Percentiles rank a stretch among this genome's conserved stretches.
phyloP scores from a whole-genome alignment of 2,888 invertebrate genomes.

The Phalera bucephala region DNA sequence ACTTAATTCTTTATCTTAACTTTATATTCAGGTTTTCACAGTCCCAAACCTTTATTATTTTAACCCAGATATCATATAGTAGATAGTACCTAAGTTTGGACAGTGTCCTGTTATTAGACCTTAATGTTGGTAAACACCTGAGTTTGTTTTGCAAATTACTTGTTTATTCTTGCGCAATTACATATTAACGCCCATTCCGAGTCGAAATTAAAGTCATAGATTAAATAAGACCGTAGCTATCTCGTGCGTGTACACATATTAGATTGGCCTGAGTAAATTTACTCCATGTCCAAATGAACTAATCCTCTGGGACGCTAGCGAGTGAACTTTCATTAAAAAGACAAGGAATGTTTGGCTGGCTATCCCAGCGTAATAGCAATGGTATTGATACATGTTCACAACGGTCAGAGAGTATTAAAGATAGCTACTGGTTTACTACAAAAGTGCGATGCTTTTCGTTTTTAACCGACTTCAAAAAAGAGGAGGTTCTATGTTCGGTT shows the following conservation, averaged over 20 bases:
- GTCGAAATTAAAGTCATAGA: conserved; percentile 59
- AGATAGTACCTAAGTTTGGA: too few species aligned
- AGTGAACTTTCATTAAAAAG: conserved; percentile 58
- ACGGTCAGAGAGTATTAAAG: too few species aligned
- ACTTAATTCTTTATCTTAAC: too few species aligned
- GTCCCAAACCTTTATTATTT: too few species aligned
- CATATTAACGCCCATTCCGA: conserved; percentile 30
- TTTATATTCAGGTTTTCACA: too few species aligned
- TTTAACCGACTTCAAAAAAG: too few species aligned
- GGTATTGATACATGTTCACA: too few species aligned
- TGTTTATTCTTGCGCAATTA: conserved; percentile 21
- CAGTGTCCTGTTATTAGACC: too few species aligned
- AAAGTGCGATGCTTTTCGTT: too few species aligned
- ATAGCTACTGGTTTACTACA: too few species aligned
- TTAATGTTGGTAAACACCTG: background rate
- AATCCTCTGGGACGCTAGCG: conserved; percentile 52
- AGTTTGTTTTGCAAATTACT: conserved; percentile 9
- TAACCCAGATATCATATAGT: too few species aligned
- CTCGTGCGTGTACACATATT: conserved; percentile 52
- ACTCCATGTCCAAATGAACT: conserved; percentile 67
- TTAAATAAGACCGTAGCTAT: conserved; percentile 53
- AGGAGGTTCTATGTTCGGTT: too few species aligned
- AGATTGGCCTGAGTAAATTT: conserved; percentile 74
- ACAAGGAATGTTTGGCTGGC: conserved; percentile 38
- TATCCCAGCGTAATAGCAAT: conserved; percentile 14